These are phyloP conservation scores for Betta splendens DNA, from an alignment of 2,797 vertebrate species.

Conservation along the genomic window DNA sequence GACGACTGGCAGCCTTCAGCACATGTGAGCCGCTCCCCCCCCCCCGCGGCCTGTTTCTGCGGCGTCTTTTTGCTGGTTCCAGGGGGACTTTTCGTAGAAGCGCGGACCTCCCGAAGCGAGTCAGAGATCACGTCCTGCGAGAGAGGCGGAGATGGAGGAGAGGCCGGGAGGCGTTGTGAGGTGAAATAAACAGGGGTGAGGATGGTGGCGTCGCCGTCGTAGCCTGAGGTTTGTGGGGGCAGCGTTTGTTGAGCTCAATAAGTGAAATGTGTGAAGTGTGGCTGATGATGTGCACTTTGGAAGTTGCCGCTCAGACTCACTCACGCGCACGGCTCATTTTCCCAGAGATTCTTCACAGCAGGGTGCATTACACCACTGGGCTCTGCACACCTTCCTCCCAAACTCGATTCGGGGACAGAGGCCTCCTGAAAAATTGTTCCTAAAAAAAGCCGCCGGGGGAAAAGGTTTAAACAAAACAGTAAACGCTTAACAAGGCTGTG, in stretches of 20 bases:
- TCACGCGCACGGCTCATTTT: too few species aligned
- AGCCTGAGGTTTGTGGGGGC: constrained; percentile 32
- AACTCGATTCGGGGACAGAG: too few species aligned
- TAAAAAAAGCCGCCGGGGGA: constrained; percentile 20
- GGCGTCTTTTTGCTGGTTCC: constrained; percentile 53
- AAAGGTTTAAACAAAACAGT: too few species aligned
- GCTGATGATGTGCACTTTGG: constrained; percentile 39
- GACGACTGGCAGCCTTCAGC: constrained; percentile 31
- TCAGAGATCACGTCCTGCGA: constrained; percentile 72
- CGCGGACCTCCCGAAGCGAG: constrained; percentile 68
- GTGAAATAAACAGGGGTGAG: constrained; percentile 72
- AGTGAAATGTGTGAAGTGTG: constrained; percentile 2
- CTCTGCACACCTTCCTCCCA: constrained; percentile 11
- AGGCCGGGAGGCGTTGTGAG: constrained; percentile 26
- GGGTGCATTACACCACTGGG: constrained; percentile 12
- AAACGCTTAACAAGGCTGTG: constrained; percentile 27
- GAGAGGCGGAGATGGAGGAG: constrained; percentile 43
- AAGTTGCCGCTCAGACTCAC: constrained; percentile 15
- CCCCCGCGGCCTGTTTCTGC: constrained; percentile 54
- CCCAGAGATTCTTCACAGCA: constrained; percentile 22
- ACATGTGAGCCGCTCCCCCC: constrained; percentile 46
- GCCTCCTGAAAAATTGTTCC: constrained; percentile 22
- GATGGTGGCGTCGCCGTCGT: constrained; percentile 67
- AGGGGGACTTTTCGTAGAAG: constrained; percentile 60
- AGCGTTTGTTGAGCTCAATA: constrained; percentile 24